A percentile compares a stretch with the other conserved stretches of the same genome.
Evolutionary conservation across 2,888 invertebrate species (phyloP).

Genomic region (Nasonia oneida): DNA sequence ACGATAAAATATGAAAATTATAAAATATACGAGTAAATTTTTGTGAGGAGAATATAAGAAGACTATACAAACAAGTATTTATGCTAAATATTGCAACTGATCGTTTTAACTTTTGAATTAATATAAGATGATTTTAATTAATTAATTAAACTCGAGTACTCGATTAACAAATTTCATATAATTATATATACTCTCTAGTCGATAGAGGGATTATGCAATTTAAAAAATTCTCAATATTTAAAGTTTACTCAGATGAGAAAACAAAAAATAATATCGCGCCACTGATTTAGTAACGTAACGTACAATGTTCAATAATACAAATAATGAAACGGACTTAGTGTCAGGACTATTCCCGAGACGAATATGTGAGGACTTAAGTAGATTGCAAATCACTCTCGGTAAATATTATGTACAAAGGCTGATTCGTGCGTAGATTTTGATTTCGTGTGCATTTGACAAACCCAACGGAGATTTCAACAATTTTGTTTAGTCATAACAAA

Average conservation of each 20-base stretch:
- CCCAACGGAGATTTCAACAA: slow-evolving; percentile 61
- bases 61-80: slow-evolving; percentile 60
- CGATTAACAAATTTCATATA: slow-evolving; percentile 51
- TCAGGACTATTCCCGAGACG: slow-evolving; percentile 64
- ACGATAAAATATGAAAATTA: slow-evolving; percentile 72
- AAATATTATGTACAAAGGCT: slow-evolving; percentile 65
- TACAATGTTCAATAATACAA: slow-evolving; percentile 46
- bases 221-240: slow-evolving; percentile 28
- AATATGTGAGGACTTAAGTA: slow-evolving; percentile 72
- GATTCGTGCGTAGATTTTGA: slow-evolving; percentile 58
- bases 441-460: slow-evolving; percentile 21
- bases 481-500: slow-evolving; percentile 15
- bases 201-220: slow-evolving; percentile 38
- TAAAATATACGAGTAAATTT: slow-evolving; percentile 64
- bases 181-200: slow-evolving; percentile 1
- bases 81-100: slow-evolving; percentile 61
- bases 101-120: slow-evolving; percentile 57
- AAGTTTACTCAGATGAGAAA: slow-evolving; percentile 53
- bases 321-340: slow-evolving; percentile 40
- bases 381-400: slow-evolving; percentile 74
- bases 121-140: slow-evolving; percentile 27
- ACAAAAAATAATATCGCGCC: slow-evolving; percentile 30
- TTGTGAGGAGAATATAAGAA: slow-evolving; percentile 53
- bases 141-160: slow-evolving; percentile 59
- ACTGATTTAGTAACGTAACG: slow-evolving; percentile 21